Conservation (phyloP, 92 coral and sea anemone genomes). For the Pocillopora meandrina region DNA sequence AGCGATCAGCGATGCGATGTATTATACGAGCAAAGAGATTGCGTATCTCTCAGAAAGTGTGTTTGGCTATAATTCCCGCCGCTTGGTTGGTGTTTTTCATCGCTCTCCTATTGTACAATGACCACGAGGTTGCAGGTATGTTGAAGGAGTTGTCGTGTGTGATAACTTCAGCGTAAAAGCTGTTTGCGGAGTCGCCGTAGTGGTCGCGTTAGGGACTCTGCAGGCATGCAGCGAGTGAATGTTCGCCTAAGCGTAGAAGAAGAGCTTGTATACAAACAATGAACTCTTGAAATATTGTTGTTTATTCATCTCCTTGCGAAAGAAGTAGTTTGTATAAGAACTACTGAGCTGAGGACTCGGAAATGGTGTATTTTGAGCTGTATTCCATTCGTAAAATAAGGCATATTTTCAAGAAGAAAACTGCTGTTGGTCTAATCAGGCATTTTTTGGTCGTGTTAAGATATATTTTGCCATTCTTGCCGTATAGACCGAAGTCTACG, state of each 20-base stretch:
- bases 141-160: conserved; percentile 8
- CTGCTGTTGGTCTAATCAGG: conserved; percentile 30
- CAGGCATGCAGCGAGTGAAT: conserved; percentile 50
- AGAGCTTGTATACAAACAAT: conserved; percentile 27
- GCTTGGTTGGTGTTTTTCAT: conserved; percentile 60
- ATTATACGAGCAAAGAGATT: conserved; percentile 46
- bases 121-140: conserved; percentile 35
- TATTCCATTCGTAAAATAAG: conserved; percentile 7
- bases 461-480: conserved; percentile 18
- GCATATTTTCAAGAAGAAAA: conserved; percentile 13
- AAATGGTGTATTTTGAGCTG: background rate
- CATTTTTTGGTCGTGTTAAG: conserved; percentile 21
- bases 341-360: no score
- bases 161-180: background rate
- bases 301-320: background rate
- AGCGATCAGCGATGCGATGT: conserved; percentile 56
- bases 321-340: background rate
- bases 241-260: conserved; percentile 18
- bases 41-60: conserved; percentile 46
- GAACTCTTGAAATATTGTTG: conserved; percentile 13
- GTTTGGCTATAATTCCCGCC: conserved; percentile 46
- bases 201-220: conserved; percentile 13
- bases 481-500: background rate
- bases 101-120: conserved; percentile 37
- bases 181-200: conserved; percentile 28